Conservation (phyloP, 2,888 invertebrate species). For the Unio pictorum region DNA sequence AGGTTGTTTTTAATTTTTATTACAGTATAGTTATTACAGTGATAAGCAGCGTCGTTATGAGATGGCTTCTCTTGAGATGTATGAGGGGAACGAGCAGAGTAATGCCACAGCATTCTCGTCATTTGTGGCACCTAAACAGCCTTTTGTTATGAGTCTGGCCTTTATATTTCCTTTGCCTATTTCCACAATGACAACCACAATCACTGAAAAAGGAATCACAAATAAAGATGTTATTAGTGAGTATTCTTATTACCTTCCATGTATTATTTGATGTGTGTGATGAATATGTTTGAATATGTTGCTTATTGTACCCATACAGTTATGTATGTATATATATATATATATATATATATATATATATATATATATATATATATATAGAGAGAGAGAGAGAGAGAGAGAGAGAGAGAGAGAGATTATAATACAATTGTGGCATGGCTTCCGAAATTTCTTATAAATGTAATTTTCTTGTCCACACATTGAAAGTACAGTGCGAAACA, state of each 20-base stretch:
- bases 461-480: too few species aligned
- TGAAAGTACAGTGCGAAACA: too few species aligned
- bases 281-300: not conserved
- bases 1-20: constrained; percentile 11
- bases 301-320: not conserved
- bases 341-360: too few species aligned
- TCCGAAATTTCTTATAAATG: too few species aligned
- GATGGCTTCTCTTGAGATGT: constrained; percentile 93
- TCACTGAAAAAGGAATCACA: constrained; percentile 93
- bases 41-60: constrained; percentile 94
- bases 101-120: constrained; percentile 91
- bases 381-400: too few species aligned
- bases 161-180: constrained; percentile 89
- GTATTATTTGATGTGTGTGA: not conserved
- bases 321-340: not conserved
- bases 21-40: constrained; percentile 88
- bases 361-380: too few species aligned
- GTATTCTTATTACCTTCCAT: constrained; percentile 44
- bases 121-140: constrained; percentile 78
- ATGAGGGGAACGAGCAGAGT: constrained; percentile 90
- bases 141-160: constrained; percentile 85
- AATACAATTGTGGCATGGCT: too few species aligned
- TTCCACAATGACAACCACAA: constrained; percentile 86
- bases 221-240: constrained; percentile 87
- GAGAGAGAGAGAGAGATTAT: too few species aligned